Conservation (phyloP, 2,113 vertebrate genomes). For the Ovis aries region ARS-UI_Ramb_v3.0 NC_056058.1:35409501-35410000, state of each 20-base stretch:
- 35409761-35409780: background rate
- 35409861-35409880: background rate
- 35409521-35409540: background rate
- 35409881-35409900: background rate
- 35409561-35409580: slow-evolving; percentile 15
- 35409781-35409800: background rate
- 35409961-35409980: background rate
- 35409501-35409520: slow-evolving; percentile 1
- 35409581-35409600: background rate
- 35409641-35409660: background rate
- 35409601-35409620: background rate
- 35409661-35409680: background rate
- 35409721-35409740: background rate
- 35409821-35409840: background rate
- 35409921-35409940: background rate
- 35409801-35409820: background rate
- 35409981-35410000: background rate
- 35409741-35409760: background rate
- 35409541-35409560: background rate
- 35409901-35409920: background rate
- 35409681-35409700: background rate
- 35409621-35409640: background rate
- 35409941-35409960: background rate
- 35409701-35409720: background rate
- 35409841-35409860: background rate